Conservation (phyloP, 2,797 vertebrate species). For the Pogoniulus pusillus region DNA sequence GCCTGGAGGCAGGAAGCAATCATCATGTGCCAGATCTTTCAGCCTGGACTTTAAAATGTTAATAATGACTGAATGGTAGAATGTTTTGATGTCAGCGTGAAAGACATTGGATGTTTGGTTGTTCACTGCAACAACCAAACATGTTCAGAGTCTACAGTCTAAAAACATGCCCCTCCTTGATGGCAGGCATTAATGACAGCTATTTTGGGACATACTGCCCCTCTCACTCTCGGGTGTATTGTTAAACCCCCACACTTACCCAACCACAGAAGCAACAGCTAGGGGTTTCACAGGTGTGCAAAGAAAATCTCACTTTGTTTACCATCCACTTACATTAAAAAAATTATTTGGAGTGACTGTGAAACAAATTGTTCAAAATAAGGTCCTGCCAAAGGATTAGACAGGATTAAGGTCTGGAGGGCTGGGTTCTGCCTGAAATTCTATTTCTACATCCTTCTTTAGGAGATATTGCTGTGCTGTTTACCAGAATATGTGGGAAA, state of each 20-base stretch:
- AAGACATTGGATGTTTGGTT: neutral
- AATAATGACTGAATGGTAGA: neutral
- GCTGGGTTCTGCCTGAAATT: neutral
- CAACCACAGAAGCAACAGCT: neutral
- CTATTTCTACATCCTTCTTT: neutral
- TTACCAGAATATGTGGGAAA: neutral
- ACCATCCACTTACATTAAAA: neutral
- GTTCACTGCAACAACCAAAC: neutral
- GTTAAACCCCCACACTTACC: neutral
- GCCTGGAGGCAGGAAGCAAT: neutral
- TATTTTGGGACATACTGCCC: neutral
- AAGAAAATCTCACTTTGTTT: neutral
- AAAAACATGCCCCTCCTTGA: neutral
- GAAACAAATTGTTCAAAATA: neutral
- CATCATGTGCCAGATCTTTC: neutral
- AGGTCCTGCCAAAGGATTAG: constrained; percentile 7
- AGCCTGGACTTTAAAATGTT: neutral
- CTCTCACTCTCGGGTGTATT: neutral
- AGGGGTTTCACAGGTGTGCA: neutral
- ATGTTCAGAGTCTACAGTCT: neutral
- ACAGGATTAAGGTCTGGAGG: neutral
- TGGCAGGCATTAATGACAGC: neutral
- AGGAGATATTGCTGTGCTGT: neutral
- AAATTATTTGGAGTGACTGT: neutral
- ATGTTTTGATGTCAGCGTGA: neutral